A percentile compares a stretch with the other conserved stretches of the same genome.
Evolutionary conservation across 2,797 vertebrate genomes (phyloP).

Genomic region (Danio choprae): DNA sequence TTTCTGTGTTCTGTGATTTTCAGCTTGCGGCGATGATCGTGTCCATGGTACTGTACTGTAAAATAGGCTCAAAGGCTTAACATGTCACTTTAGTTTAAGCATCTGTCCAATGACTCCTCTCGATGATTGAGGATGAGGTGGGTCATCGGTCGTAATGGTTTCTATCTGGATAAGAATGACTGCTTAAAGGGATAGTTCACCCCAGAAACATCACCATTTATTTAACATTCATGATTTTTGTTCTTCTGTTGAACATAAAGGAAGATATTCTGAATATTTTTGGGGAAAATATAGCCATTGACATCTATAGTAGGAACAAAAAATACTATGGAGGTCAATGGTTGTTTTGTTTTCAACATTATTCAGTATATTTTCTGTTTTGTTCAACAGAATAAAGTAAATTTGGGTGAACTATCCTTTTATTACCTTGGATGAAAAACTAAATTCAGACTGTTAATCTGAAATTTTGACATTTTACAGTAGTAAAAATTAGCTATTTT

Average conservation of each 20-base stretch:
- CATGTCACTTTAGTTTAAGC: neutral
- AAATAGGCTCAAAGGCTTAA: constrained; percentile 64
- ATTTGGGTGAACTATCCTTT: neutral
- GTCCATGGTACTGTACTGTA: constrained; percentile 77
- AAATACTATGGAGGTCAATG: too few relatives aligned
- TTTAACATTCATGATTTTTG: too few relatives aligned
- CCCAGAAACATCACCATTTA: too few relatives aligned
- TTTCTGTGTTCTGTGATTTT: constrained; percentile 20
- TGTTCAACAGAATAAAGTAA: too few relatives aligned
- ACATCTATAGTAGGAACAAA: too few relatives aligned
- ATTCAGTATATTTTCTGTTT: too few relatives aligned
- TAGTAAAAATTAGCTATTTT: neutral
- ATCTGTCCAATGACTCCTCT: constrained; percentile 21
- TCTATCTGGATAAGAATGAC: constrained; percentile 3
- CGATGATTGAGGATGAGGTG: constrained; percentile 7
- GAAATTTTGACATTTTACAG: neutral
- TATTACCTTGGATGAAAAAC: neutral
- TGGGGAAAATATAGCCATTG: too few relatives aligned
- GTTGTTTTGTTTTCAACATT: too few relatives aligned
- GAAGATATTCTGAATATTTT: too few relatives aligned
- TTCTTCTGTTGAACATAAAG: too few relatives aligned
- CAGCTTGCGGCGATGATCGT: constrained; percentile 78
- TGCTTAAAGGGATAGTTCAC: too few relatives aligned
- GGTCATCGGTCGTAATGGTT: neutral
- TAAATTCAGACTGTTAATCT: neutral